These are phyloP conservation scores for Gouania willdenowi DNA, from an alignment of 2,797 vertebrate species.

Conservation along the genomic window DNA sequence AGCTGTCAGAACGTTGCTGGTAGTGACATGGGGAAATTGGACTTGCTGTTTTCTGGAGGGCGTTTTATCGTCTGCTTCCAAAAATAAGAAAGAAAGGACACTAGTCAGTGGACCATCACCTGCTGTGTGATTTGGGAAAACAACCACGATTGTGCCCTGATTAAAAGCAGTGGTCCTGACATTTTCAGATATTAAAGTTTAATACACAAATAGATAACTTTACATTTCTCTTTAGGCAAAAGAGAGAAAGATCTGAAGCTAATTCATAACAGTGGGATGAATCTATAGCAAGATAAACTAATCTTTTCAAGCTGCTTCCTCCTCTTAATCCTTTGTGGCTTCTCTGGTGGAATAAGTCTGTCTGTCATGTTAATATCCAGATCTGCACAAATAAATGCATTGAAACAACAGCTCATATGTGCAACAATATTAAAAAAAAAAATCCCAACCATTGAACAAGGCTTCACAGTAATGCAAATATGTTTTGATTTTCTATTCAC, in stretches of 20 bases:
- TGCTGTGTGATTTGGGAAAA: slow-evolving; percentile 31
- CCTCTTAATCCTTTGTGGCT: slow-evolving; percentile 79
- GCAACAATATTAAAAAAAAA: slow-evolving; percentile 20
- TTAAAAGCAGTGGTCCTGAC: slow-evolving; percentile 7
- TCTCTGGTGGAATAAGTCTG: slow-evolving; percentile 68
- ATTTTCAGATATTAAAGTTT: slow-evolving; percentile 34
- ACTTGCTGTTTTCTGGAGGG: slow-evolving; percentile 55
- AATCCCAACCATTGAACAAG: slow-evolving; percentile 37
- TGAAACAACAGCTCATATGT: slow-evolving; percentile 3
- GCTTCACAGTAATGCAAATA: slow-evolving; percentile 37
- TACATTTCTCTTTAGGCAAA: neutral
- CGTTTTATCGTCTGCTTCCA: slow-evolving; percentile 24
- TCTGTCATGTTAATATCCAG: slow-evolving; percentile 65
- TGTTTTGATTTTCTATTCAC: slow-evolving; percentile 49
- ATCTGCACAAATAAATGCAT: slow-evolving; percentile 1
- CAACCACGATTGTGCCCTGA: slow-evolving; percentile 22
- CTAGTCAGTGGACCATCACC: slow-evolving; percentile 52
- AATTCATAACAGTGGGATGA: slow-evolving; percentile 78
- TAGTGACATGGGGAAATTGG: slow-evolving; percentile 84
- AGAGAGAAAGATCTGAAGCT: slow-evolving; percentile 48
- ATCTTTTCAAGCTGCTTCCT: slow-evolving; percentile 84
- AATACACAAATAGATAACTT: slow-evolving; percentile 11
- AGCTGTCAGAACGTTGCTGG: slow-evolving; percentile 81
- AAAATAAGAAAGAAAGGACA: slow-evolving; percentile 39
- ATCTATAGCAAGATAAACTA: slow-evolving; percentile 88